These are phyloP conservation scores for Avahi laniger DNA, from an alignment of 2,797 vertebrate species.

Conservation along the genomic window DNA sequence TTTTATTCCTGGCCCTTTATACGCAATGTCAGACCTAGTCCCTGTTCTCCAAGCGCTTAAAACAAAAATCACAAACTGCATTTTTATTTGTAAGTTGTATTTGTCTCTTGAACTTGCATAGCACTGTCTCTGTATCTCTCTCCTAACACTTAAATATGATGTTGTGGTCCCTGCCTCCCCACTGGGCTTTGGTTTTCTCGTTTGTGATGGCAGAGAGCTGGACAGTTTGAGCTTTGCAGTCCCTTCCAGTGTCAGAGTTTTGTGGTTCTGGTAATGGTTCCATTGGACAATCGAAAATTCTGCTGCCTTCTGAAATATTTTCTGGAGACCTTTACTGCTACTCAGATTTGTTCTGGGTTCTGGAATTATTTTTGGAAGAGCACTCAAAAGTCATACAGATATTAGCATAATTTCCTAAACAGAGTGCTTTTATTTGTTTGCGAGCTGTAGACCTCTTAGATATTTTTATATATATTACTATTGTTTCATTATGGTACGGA, in stretches of 20 bases:
- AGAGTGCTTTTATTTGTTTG: neutral
- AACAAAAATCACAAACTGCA: neutral
- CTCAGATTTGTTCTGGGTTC: neutral
- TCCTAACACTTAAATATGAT: neutral
- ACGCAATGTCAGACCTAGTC: neutral
- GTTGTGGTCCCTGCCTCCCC: neutral
- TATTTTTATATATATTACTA: neutral
- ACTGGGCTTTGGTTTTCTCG: neutral
- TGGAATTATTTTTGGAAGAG: slow-evolving; percentile 44
- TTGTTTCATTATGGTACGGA: neutral
- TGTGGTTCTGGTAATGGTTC: neutral
- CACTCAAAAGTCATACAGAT: neutral
- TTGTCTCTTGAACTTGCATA: neutral
- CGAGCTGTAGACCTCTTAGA: neutral
- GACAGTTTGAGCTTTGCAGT: neutral
- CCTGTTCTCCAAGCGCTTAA: slow-evolving; percentile 11
- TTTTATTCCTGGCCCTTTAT: neutral
- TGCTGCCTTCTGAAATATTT: neutral
- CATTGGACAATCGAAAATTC: neutral
- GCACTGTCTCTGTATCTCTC: neutral
- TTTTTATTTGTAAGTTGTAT: neutral
- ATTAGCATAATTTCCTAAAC: neutral
- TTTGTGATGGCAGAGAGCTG: neutral
- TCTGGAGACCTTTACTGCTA: neutral
- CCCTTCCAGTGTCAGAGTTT: neutral